Conservation (phyloP, 2,888 invertebrate species). For the Eupithecia subfuscata region DNA sequence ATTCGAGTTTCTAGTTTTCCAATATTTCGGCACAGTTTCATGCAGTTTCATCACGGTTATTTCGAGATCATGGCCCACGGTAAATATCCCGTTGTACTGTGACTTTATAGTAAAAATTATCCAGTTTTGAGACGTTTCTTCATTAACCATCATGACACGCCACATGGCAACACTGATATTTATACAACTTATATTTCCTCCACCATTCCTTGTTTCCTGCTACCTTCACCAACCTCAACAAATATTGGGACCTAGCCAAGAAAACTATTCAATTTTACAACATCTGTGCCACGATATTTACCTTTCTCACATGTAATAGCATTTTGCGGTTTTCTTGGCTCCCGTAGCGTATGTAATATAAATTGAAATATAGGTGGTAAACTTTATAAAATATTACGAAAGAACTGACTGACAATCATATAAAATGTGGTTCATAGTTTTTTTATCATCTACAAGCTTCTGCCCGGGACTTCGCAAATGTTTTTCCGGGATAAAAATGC, state of each 20-base stretch:
- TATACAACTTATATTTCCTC: neutral
- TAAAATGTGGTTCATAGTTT: neutral
- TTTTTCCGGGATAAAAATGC: neutral
- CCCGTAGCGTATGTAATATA: conserved; percentile 71
- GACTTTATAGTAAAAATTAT: too few relatives aligned
- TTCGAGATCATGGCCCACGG: too few relatives aligned
- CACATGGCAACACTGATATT: neutral
- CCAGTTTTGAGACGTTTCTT: neutral
- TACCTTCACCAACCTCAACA: neutral
- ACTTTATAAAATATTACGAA: neutral
- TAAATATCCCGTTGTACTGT: too few relatives aligned
- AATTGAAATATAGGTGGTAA: conserved; percentile 1
- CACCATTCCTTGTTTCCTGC: neutral
- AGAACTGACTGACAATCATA: neutral
- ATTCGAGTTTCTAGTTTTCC: too few relatives aligned
- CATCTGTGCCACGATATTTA: conserved; percentile 12
- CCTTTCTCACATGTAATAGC: conserved; percentile 49
- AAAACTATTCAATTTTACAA: conserved; percentile 9
- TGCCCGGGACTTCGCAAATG: neutral
- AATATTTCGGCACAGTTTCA: too few relatives aligned
- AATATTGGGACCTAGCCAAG: conserved; percentile 4
- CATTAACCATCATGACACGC: neutral
- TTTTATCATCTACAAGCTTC: neutral
- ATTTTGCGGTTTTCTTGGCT: conserved; percentile 56
- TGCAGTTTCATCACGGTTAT: too few relatives aligned